These are phyloP conservation scores for Eulemur mongoz DNA, from an alignment of 2,797 vertebrate species.

Conservation along the genomic window DNA sequence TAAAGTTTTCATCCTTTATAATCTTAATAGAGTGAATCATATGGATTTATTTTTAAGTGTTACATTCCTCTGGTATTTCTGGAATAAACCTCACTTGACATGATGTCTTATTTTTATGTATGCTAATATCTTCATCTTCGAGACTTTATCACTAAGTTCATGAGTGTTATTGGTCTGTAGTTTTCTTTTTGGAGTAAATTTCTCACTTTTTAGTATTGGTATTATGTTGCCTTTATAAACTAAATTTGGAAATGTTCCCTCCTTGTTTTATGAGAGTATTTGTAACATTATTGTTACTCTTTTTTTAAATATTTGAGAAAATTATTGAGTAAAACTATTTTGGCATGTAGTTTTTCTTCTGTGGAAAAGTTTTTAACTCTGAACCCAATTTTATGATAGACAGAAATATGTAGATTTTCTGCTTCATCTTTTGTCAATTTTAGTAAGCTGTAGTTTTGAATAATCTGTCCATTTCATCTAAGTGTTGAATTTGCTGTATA, in stretches of 20 bases:
- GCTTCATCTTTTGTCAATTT: not conserved
- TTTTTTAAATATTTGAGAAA: not conserved
- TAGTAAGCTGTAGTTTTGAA: not conserved
- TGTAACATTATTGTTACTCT: not conserved
- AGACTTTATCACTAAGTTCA: not conserved
- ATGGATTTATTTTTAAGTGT: slow-evolving; percentile 27
- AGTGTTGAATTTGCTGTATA: not conserved
- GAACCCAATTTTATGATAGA: not conserved
- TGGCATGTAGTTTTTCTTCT: not conserved
- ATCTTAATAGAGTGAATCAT: not conserved
- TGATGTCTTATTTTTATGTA: not conserved
- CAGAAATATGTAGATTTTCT: not conserved
- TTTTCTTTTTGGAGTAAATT: not conserved
- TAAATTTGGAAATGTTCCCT: not conserved
- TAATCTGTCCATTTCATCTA: not conserved
- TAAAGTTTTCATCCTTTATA: not conserved
- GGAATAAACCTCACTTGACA: not conserved
- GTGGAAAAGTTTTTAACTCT: not conserved
- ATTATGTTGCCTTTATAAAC: not conserved
- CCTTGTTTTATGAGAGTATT: not conserved
- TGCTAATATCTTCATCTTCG: not conserved
- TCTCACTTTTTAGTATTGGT: not conserved
- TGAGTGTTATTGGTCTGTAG: not conserved
- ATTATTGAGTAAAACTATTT: not conserved
- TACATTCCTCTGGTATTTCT: not conserved